Base-by-base conservation (phyloP, 2,113 vertebrate genomes). In the Odocoileus hemionus region DNA sequence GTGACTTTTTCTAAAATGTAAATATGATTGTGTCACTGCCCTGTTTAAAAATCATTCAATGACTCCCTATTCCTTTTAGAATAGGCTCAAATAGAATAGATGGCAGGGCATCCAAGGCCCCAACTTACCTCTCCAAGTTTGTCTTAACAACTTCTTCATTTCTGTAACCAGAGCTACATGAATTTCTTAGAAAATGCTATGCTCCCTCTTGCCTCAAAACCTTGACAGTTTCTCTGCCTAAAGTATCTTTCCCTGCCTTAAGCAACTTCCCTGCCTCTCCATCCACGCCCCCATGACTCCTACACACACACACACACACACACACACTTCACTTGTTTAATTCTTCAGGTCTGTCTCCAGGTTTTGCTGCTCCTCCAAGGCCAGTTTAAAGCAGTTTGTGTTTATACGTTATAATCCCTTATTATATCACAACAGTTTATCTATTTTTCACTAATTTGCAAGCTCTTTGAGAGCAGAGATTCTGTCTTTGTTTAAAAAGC, bases 1-100 rank as follows among this genome's bases (percentile, higher is more conserved):
- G 23, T 76, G 21, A 89, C 61, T 50, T 86, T 70, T 84, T 85
- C 82, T 91, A 91, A 97, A 96, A 94, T 80, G 83, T 36, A 88
- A 96, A 96, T 57, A 54, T 67, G 54, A 58, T 90, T 28, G 16
- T 74, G 45, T 82, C 88, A 83, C 28, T 86, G 5, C 39, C 47
- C 67, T 74, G 70, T 43, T 43, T 76, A 76, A 76, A 76, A 43
- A 76, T 43, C 70, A 76, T 43, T 43, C 70, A 76, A 1, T 15
- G 70, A 43, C 23, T 92, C 57, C 16, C 14, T 58, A 54, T 55
- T 55, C 61, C 86, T 84, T 74, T 89, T 52, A 89, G 54, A 28
- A 78, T 28, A 60, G 78, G 86, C 86, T 91, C 36, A 84, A 50
- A 95, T 39, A 39, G 67, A 70, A 36, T 55, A 64, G 13, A 87